Percentiles rank a stretch among this genome's conserved stretches.
phyloP scores from a whole-genome alignment of 1,140 invertebrate genomes.

The Sinonovacula constricta region DNA sequence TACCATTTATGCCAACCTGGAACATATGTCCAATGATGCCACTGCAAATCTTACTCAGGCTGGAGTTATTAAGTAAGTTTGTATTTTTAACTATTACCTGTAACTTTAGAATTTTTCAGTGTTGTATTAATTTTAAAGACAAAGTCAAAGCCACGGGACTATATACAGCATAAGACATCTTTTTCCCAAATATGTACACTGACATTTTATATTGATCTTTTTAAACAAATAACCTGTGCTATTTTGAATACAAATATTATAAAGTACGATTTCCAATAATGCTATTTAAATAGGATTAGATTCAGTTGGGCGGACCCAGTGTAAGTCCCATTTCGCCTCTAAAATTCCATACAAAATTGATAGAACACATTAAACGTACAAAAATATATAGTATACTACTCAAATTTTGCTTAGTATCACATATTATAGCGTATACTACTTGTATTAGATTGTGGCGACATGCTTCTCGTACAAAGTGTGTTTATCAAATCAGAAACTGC shows the following conservation, averaged over 20 bases:
- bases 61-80: slow-evolving; percentile 45
- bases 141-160: not conserved
- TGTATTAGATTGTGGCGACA: no score
- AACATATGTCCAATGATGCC: slow-evolving; percentile 45
- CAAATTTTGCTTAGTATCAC: no score
- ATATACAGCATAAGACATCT: not conserved
- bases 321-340: no score
- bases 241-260: not conserved
- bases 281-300: no score
- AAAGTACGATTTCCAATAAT: no score
- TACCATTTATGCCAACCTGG: slow-evolving; percentile 50
- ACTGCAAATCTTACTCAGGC: slow-evolving; percentile 48
- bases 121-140: not conserved
- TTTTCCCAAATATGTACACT: not conserved
- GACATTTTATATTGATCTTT: not conserved
- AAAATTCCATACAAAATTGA: no score
- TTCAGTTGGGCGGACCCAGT: no score
- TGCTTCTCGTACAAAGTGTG: no score
- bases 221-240: not conserved
- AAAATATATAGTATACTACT: no score
- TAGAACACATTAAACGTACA: no score
- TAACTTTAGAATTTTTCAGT: not conserved
- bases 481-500: no score
- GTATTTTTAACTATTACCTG: not conserved
- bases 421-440: no score